Conservation (phyloP, 1,140 invertebrate genomes). For the Drosophila baimaii region DNA sequence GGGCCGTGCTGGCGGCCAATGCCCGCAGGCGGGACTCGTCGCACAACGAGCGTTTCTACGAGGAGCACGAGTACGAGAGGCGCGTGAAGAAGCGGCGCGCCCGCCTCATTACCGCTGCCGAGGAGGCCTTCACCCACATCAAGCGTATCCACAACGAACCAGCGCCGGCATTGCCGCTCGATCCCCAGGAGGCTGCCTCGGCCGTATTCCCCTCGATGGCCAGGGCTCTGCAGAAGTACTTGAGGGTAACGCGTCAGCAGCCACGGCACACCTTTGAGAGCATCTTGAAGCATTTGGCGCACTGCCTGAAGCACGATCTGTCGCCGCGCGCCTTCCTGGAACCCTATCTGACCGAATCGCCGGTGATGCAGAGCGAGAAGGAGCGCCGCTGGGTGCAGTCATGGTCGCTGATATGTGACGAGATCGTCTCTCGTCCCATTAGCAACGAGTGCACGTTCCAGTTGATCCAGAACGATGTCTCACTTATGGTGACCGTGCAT, state of each 20-base stretch:
- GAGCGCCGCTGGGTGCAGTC: conserved; percentile 91
- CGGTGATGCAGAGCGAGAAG: conserved; percentile 92
- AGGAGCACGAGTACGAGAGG: conserved; percentile 98
- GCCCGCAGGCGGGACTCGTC: conserved; percentile 92
- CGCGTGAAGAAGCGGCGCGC: conserved; percentile 95
- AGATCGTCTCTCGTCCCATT: conserved; percentile 93
- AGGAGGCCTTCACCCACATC: conserved; percentile 99
- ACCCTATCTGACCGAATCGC: conserved; percentile 91
- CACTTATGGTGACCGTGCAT: conserved; percentile 93
- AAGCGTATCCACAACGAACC: conserved; percentile 90
- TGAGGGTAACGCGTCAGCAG: conserved; percentile 97
- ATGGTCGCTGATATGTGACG: conserved; percentile 97
- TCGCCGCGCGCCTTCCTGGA: conserved; percentile 97
- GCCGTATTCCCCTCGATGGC: conserved; percentile 98
- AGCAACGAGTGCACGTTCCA: conserved; percentile 94
- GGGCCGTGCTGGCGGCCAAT: conserved; percentile 89
- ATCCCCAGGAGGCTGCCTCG: conserved; percentile 97
- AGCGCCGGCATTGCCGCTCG: conserved; percentile 90
- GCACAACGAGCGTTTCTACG: conserved; percentile 98
- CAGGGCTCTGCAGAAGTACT: conserved; percentile 97
- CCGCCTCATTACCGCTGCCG: conserved; percentile 94
- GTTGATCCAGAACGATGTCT: conserved; percentile 96
- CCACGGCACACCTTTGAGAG: conserved; percentile 97
- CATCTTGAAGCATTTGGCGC: conserved; percentile 93
- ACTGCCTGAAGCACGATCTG: conserved; percentile 95